These are phyloP conservation scores for Leucophenga maculata DNA, from an alignment of 2,888 invertebrate species.

Conservation along the genomic window DNA sequence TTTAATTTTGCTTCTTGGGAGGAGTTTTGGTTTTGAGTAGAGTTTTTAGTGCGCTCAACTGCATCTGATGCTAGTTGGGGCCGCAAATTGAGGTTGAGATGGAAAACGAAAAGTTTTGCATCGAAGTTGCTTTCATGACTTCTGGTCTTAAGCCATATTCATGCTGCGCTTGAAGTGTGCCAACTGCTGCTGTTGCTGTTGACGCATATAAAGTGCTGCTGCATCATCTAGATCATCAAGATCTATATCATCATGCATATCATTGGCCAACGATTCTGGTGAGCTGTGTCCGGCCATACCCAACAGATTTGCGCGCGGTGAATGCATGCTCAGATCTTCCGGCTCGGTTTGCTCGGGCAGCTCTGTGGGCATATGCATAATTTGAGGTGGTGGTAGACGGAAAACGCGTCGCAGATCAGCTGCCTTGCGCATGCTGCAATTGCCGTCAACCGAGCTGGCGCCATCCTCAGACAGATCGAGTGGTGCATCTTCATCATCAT, in stretches of 20 bases:
- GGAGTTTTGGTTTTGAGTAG: slow-evolving; percentile 25
- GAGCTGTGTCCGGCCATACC: slow-evolving; percentile 10
- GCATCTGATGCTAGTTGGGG: slow-evolving; percentile 53
- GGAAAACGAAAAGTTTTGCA: neutral
- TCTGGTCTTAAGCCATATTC: slow-evolving; percentile 40
- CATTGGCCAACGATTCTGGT: slow-evolving; percentile 13
- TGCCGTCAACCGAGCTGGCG: slow-evolving; percentile 65
- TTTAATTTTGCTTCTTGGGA: slow-evolving; percentile 39
- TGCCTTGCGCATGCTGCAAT: slow-evolving; percentile 70
- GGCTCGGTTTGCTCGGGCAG: slow-evolving; percentile 92
- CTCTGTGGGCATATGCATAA: slow-evolving; percentile 65
- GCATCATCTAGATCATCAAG: slow-evolving; percentile 75
- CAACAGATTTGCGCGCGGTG: slow-evolving; percentile 66
- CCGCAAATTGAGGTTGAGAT: neutral
- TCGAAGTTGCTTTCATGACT: too few species aligned
- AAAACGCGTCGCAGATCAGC: slow-evolving; percentile 75
- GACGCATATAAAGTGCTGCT: slow-evolving; percentile 74
- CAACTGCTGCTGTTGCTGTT: slow-evolving; percentile 48
- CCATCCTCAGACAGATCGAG: slow-evolving; percentile 73
- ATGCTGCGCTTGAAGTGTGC: slow-evolving; percentile 43
- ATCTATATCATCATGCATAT: slow-evolving; percentile 73
- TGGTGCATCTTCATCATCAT: slow-evolving; percentile 71
- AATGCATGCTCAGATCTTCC: slow-evolving; percentile 87
- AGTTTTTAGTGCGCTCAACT: slow-evolving; percentile 36
- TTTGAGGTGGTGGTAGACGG: slow-evolving; percentile 72